Evolutionary conservation across 2,113 vertebrate species (phyloP).

Genomic region (Pycnonotus jocosus): DNA sequence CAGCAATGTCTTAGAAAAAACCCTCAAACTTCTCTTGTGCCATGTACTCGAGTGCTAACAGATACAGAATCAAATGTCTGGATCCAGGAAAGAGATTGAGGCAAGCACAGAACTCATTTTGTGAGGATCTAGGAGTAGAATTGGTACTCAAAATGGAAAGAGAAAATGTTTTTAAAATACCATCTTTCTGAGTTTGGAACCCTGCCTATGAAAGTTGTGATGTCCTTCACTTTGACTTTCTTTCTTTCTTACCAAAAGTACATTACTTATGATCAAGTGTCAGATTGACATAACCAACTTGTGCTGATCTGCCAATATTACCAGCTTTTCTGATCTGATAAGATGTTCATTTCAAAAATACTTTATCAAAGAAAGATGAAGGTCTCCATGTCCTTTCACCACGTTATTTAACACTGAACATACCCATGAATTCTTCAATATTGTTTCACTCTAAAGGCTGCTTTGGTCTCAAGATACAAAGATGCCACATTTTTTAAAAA

Average conservation of each 20-base stretch:
- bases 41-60: background rate
- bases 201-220: background rate
- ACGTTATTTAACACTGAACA: background rate
- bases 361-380: constrained; percentile 55
- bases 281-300: constrained; percentile 36
- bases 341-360: constrained; percentile 18
- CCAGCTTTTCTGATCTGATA: constrained; percentile 53
- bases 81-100: background rate
- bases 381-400: constrained; percentile 20
- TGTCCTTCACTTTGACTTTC: constrained; percentile 40
- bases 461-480: background rate
- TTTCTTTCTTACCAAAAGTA: constrained; percentile 25
- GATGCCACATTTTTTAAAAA: background rate
- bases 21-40: background rate
- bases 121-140: background rate
- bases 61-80: background rate
- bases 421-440: background rate
- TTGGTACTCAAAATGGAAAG: background rate
- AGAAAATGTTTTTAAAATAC: background rate
- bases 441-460: background rate
- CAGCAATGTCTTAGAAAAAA: background rate
- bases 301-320: constrained; percentile 42
- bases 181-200: background rate
- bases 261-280: constrained; percentile 37
- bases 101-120: background rate